Conservation (phyloP, 2,113 vertebrate species). For the Laticauda colubrina region DNA sequence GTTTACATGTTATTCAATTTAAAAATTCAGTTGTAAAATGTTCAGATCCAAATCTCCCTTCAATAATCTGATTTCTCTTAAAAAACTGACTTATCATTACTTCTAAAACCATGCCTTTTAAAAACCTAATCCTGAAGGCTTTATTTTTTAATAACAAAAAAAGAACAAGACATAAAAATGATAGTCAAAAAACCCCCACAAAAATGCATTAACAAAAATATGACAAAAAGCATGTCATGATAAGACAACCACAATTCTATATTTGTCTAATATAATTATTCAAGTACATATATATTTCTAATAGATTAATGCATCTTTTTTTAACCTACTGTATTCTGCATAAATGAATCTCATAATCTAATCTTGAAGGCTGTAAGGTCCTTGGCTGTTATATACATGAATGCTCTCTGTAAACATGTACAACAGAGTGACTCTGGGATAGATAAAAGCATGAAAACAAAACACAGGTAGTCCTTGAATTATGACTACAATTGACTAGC, state of each 20-base stretch:
- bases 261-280: not conserved
- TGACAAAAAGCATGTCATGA: not conserved
- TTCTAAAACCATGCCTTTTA: not conserved
- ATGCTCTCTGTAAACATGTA: not conserved
- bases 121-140: not conserved
- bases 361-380: not conserved
- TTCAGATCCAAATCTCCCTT: not conserved
- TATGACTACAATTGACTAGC: not conserved
- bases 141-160: not conserved
- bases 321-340: not conserved
- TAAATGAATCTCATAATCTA: not conserved
- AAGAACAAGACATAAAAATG: not conserved
- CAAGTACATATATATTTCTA: not conserved
- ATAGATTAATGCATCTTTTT: not conserved
- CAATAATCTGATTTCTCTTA: not conserved
- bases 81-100: not conserved
- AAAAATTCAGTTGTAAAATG: not conserved
- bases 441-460: not conserved
- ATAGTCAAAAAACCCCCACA: not conserved
- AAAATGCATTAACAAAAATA: not conserved
- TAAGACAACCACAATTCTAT: not conserved
- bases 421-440: not conserved
- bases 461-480: not conserved
- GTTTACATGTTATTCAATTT: not conserved
- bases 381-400: not conserved